Base-by-base conservation (phyloP, 1,140 invertebrate species). In the Spodoptera frugiperda region DNA sequence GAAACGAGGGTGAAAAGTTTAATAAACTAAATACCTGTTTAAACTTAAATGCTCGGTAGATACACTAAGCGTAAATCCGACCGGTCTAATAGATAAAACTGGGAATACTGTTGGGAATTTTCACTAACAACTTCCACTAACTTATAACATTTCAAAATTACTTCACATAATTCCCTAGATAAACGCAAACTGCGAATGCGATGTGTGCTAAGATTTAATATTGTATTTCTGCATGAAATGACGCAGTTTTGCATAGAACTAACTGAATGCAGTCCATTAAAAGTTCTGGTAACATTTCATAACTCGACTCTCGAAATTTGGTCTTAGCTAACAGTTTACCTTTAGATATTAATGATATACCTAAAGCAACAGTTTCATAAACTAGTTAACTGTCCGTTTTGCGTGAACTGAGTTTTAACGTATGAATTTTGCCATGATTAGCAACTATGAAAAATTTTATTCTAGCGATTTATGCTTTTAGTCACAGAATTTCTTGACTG, bases 251-350 rank as follows among this genome's bases (percentile, higher is more conserved):
- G 82, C 76, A 83, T 81, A 76, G 78, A 84, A 81, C 79, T 82
- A 82, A 87, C 82, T 86, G 82, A 87, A 89, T 85, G 84, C 80
- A 83, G 77, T 86, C 85, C 85, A 89, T 88, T 88, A 88, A 89
- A 89, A 88, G 84, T 89, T 89, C 79, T 76, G 77, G 53, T 21
- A 85, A 87, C 83, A 82, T 84, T 39, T 89, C 81, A 86, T 85
- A 88, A 54, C 59, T 55, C 61, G 59, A n/a, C 17, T 78, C 75
- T 77, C 76, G 55, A 82, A 83, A 77, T 86, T 73, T 81, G 80
- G 77, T 82, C 81, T 84, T 83, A 84, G 78, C 70, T 80, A 82
- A 80, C 76, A 80, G 79, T 85, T 80, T 81, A 81, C 57, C 55
- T 81, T 63, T 54, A 65, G 48, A 54, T 54, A 63, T 48, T 48